These are phyloP conservation scores for Microcebus murinus DNA, from an alignment of 2,113 vertebrate species.

Conservation along the genomic window DNA sequence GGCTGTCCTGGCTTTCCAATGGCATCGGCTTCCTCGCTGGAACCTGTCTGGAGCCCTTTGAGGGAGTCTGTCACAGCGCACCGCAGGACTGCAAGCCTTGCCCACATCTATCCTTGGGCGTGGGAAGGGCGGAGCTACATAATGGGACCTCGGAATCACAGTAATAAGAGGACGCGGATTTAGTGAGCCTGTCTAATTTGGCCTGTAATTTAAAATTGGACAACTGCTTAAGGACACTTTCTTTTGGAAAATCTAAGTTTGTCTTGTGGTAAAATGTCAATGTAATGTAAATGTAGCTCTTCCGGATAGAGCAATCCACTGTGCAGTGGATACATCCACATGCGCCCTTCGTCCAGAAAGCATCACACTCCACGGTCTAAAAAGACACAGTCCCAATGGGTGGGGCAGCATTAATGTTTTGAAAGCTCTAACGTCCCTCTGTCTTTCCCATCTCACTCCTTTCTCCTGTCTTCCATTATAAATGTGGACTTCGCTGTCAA, in stretches of 20 bases:
- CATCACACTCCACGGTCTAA: not conserved
- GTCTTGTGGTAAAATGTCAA: conserved; percentile 60
- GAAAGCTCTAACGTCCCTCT: not conserved
- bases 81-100: not conserved
- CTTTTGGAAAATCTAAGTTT: conserved; percentile 67
- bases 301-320: not conserved
- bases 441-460: not conserved
- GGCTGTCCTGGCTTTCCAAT: not conserved
- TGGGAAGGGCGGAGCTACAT: conserved; percentile 61
- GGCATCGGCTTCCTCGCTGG: not conserved
- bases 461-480: not conserved
- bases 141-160: conserved; percentile 78
- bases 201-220: conserved; percentile 71
- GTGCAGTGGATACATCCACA: not conserved
- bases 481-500: not conserved
- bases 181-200: conserved; percentile 77
- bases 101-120: conserved; percentile 64
- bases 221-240: conserved; percentile 66
- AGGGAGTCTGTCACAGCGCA: not conserved
- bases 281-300: conserved; percentile 50
- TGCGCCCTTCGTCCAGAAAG: not conserved
- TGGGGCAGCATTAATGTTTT: not conserved
- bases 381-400: not conserved
- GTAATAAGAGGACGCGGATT: conserved; percentile 77
- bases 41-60: not conserved